A percentile compares a stretch with the other conserved stretches of the same genome.
Conservation (phyloP, 2,797 vertebrate genomes). For the Melanotaenia parkinsoni region DNA sequence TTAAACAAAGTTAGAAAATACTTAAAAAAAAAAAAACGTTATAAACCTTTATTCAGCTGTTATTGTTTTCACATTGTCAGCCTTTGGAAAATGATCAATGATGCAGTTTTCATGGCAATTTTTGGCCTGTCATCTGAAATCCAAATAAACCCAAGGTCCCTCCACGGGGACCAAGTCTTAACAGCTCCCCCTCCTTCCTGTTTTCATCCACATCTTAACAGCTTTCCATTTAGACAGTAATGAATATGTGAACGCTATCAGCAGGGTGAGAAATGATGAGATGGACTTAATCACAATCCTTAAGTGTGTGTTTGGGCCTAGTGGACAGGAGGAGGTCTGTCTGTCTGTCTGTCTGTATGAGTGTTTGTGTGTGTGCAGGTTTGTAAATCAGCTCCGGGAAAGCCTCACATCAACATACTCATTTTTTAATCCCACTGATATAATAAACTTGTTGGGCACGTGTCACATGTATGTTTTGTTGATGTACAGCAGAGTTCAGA, state of each 20-base stretch:
- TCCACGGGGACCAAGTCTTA: constrained; percentile 51
- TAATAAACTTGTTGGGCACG: neutral
- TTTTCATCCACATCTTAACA: constrained; percentile 42
- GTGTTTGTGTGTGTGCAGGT: neutral
- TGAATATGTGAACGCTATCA: constrained; percentile 61
- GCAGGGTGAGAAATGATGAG: constrained; percentile 30
- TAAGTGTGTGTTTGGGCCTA: constrained; percentile 8
- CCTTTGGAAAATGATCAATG: neutral
- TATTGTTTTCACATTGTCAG: neutral
- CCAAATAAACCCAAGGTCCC: constrained; percentile 41
- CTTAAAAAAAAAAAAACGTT: neutral
- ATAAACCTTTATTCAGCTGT: neutral
- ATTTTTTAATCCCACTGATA: constrained; percentile 3
- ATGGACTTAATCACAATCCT: neutral
- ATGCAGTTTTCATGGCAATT: constrained; percentile 1
- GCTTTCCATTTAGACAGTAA: constrained; percentile 48
- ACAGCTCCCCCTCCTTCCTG: constrained; percentile 36
- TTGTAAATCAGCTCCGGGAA: neutral
- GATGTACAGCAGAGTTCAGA: constrained; percentile 7
- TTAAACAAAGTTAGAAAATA: no score
- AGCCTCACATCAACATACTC: neutral
- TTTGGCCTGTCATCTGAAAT: constrained; percentile 33
- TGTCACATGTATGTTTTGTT: neutral
- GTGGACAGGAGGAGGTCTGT: no score
- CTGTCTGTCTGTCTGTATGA: neutral